These are phyloP conservation scores for Lasioglossum figueresi DNA, from an alignment of 2,888 invertebrate genomes.

Conservation along the genomic window DNA sequence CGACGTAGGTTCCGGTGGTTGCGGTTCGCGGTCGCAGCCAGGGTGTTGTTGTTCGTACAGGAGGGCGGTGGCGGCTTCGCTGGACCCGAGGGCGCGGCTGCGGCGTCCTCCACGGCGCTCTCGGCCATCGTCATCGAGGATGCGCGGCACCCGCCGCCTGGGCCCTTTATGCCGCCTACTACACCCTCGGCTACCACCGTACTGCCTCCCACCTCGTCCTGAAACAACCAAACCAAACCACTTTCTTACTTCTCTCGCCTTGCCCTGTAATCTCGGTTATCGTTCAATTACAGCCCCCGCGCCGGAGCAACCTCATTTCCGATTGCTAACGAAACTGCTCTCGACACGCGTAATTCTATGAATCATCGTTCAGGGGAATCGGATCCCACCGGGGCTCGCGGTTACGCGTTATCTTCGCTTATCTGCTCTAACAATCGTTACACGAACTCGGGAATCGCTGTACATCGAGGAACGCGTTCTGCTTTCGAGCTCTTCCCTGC, in stretches of 20 bases:
- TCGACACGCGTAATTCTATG: slow-evolving; percentile 41
- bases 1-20: slow-evolving; percentile 89
- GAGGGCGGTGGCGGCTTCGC: slow-evolving; percentile 84
- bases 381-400: slow-evolving; percentile 19
- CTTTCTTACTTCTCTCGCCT: slow-evolving; percentile 21
- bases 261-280: slow-evolving; percentile 41
- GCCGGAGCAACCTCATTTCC: slow-evolving; percentile 42
- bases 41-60: slow-evolving; percentile 86
- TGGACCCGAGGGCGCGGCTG: slow-evolving; percentile 86
- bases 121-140: slow-evolving; percentile 90
- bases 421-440: slow-evolving; percentile 23
- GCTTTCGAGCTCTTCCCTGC: neutral
- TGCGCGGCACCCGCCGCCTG: slow-evolving; percentile 84
- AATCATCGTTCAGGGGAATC: slow-evolving; percentile 46
- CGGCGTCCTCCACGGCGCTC: slow-evolving; percentile 87
- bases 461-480: neutral
- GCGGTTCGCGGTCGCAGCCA: slow-evolving; percentile 87
- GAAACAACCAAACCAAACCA: slow-evolving; percentile 68
- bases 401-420: slow-evolving; percentile 28
- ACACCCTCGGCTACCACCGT: slow-evolving; percentile 82
- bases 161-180: slow-evolving; percentile 83
- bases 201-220: slow-evolving; percentile 82
- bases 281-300: slow-evolving; percentile 41
- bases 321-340: slow-evolving; percentile 32
- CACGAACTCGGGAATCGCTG: neutral